phyloP scores from a whole-genome alignment of 1,140 invertebrate genomes.

The Zaprionus gabonicus region DNA sequence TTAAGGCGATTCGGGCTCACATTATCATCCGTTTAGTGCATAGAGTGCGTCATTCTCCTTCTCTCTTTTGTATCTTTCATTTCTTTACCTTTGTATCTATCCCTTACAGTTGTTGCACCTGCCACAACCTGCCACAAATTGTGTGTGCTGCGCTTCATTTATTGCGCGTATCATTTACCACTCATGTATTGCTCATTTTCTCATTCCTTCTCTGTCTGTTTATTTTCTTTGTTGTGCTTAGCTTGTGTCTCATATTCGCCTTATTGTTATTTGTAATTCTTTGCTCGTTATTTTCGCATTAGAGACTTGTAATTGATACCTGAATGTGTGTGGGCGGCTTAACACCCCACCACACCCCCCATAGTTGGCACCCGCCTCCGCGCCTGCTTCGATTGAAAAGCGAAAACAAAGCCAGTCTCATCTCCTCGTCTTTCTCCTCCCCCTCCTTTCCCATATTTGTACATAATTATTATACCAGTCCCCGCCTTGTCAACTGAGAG shows the following conservation, averaged over 20 bases:
- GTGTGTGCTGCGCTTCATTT: conserved; percentile 51
- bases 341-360: not conserved
- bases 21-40: conserved; percentile 28
- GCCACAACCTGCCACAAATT: conserved; percentile 46
- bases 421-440: not conserved
- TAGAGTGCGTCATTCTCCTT: not conserved
- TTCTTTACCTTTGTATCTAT: conserved; percentile 11
- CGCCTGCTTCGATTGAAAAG: conserved; percentile 22
- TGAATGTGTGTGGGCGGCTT: conserved; percentile 46
- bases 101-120: conserved; percentile 35
- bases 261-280: conserved; percentile 57
- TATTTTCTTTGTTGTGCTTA: conserved; percentile 20
- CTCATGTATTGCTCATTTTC: not conserved
- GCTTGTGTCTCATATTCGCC: conserved; percentile 35
- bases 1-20: conserved; percentile 5
- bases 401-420: conserved; percentile 55
- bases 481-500: conserved; percentile 52
- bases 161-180: conserved; percentile 30
- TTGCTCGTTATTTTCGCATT: conserved; percentile 80
- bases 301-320: conserved; percentile 79
- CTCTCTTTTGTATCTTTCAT: conserved; percentile 21
- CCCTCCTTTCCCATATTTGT: conserved; percentile 17
- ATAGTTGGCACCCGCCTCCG: not conserved
- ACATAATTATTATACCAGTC: conserved; percentile 70
- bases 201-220: conserved; percentile 10